Evolutionary conservation across 2,797 vertebrate genomes (phyloP).

Genomic region (Sebastes iracundus): DNA sequence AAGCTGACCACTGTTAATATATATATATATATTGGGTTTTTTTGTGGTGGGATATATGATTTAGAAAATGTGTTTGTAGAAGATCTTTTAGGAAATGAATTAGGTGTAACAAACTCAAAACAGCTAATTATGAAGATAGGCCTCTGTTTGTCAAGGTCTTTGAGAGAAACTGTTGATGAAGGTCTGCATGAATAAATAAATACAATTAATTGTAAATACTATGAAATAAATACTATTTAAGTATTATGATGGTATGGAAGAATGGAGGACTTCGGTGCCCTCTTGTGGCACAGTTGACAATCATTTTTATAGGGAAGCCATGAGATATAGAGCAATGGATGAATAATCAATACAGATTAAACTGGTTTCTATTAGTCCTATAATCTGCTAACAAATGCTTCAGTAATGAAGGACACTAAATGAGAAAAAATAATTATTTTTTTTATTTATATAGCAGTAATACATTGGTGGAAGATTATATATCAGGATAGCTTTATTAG

Average conservation of each 20-base stretch:
- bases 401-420: not conserved
- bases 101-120: not conserved
- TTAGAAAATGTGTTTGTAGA: not conserved
- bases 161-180: not conserved
- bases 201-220: not conserved
- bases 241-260: too few species aligned
- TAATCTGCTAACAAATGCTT: not conserved
- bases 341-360: constrained; percentile 1
- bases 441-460: not conserved
- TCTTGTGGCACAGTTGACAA: not conserved
- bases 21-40: too few species aligned
- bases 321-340: not conserved
- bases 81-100: not conserved
- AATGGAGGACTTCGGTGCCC: not conserved
- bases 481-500: not conserved
- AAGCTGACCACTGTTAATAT: not conserved
- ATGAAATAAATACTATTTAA: too few species aligned
- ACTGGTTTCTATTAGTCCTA: not conserved
- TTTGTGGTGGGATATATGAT: not conserved
- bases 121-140: not conserved
- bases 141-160: not conserved
- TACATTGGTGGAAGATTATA: not conserved
- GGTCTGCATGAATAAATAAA: not conserved
- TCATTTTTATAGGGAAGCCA: not conserved
- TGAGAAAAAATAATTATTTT: not conserved